phyloP scores from a whole-genome alignment of 2,888 invertebrate genomes.

The Hypercompe scribonia region DNA sequence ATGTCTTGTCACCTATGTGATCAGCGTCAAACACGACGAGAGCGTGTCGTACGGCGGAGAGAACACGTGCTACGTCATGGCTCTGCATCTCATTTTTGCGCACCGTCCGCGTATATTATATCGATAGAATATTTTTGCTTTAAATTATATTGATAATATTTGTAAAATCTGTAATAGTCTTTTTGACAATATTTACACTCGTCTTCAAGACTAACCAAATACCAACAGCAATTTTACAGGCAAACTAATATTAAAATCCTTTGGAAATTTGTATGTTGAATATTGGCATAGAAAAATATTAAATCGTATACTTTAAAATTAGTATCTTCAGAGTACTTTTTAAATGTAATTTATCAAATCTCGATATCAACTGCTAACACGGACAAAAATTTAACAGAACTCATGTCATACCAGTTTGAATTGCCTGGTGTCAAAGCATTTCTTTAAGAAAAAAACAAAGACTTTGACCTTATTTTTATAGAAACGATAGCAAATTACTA shows the following conservation, averaged over 20 bases:
- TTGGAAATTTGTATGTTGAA: no score
- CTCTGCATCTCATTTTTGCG: constrained; percentile 60
- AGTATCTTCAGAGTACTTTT: no score
- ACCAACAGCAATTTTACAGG: no score
- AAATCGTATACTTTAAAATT: no score
- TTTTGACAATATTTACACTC: neutral
- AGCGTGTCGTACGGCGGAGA: constrained; percentile 71
- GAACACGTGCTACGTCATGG: constrained; percentile 71
- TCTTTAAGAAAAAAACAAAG: constrained; percentile 49
- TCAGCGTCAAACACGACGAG: constrained; percentile 46
- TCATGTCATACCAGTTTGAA: no score
- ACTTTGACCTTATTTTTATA: constrained; percentile 57
- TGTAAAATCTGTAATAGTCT: neutral
- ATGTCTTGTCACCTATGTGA: constrained; percentile 37
- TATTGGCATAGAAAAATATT: no score
- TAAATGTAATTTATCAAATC: no score
- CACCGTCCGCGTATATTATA: constrained; percentile 46
- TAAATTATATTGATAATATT: constrained; percentile 5
- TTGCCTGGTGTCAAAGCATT: constrained; percentile 40
- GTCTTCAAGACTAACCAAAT: neutral
- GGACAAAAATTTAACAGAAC: no score
- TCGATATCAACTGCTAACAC: no score
- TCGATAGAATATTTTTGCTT: constrained; percentile 19
- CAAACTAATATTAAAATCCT: no score
- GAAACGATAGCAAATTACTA: constrained; percentile 49